Percentiles rank a stretch among this genome's conserved stretches.
Conservation (phyloP, 2,888 invertebrate genomes). For the Caenorhabditis sp. region DNA sequence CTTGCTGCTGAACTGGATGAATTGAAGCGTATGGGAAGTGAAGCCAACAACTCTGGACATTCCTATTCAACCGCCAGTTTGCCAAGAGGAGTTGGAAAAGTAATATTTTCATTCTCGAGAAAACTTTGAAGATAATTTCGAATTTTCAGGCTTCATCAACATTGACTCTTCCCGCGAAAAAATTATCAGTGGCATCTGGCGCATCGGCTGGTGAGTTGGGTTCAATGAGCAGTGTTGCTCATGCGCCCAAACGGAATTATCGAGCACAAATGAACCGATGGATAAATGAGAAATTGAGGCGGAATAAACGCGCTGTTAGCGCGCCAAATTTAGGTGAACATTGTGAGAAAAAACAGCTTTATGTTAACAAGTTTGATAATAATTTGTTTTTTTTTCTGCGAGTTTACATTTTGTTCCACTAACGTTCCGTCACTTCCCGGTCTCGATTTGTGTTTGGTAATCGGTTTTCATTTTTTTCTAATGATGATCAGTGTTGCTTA, state of each 20-base stretch:
- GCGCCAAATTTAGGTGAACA: slow-evolving; percentile 87
- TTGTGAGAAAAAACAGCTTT: no score
- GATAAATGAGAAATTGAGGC: slow-evolving; percentile 53
- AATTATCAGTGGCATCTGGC: slow-evolving; percentile 53
- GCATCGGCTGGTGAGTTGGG: slow-evolving; percentile 54
- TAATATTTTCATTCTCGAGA: slow-evolving; percentile 1
- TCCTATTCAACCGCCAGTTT: slow-evolving; percentile 60
- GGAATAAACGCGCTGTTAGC: slow-evolving; percentile 79
- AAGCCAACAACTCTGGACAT: slow-evolving; percentile 14
- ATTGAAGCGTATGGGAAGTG: slow-evolving; percentile 56
- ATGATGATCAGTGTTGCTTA: no score
- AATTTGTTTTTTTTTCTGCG: no score
- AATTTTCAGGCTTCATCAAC: slow-evolving; percentile 59
- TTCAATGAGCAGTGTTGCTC: slow-evolving; percentile 40
- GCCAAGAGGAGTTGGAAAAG: slow-evolving; percentile 60
- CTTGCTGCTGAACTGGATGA: slow-evolving; percentile 70
- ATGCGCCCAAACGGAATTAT: slow-evolving; percentile 44
- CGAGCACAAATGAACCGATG: slow-evolving; percentile 60
- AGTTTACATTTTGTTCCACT: no score
- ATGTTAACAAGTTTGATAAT: no score
- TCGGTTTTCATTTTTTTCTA: not conserved
- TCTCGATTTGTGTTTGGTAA: slow-evolving; percentile 26
- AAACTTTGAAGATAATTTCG: not conserved
- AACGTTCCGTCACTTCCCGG: no score
- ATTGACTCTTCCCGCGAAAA: slow-evolving; percentile 58